A percentile compares a stretch with the other conserved stretches of the same genome.
Evolutionary conservation across 2,888 invertebrate genomes (phyloP).

Genomic region (Eupithecia dodoneata): DNA sequence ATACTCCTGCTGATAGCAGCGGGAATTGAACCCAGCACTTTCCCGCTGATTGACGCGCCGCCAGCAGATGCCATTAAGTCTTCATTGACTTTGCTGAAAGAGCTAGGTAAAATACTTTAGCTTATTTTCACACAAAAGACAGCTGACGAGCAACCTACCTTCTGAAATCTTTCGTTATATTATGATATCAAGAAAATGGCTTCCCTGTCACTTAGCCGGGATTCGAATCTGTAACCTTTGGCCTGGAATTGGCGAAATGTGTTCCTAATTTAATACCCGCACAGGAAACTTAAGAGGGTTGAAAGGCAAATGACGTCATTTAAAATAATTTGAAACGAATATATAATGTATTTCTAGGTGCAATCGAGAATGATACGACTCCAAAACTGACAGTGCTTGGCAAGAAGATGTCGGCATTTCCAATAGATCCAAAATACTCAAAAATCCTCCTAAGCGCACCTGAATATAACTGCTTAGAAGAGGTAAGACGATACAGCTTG

Average conservation of each 20-base stretch:
- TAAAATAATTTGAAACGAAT: not conserved
- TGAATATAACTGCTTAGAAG: slow-evolving; percentile 90
- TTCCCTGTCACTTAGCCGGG: too few species aligned
- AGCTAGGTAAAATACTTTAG: slow-evolving; percentile 76
- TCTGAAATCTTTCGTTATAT: not conserved
- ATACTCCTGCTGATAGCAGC: slow-evolving; percentile 93
- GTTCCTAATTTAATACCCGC: not conserved
- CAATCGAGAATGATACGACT: slow-evolving; percentile 84
- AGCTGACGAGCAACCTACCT: not conserved
- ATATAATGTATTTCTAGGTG: slow-evolving; percentile 69
- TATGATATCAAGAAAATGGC: not conserved
- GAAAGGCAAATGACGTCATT: not conserved
- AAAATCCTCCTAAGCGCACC: slow-evolving; percentile 91
- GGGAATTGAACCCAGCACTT: slow-evolving; percentile 91
- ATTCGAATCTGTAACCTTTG: too few species aligned
- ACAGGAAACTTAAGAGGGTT: not conserved
- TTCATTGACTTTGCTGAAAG: slow-evolving; percentile 86
- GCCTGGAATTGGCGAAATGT: too few species aligned
- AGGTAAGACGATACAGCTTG: slow-evolving; percentile 68
- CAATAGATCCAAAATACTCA: slow-evolving; percentile 95
- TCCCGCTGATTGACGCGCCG: slow-evolving; percentile 96
- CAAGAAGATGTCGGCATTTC: slow-evolving; percentile 94
- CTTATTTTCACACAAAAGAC: not conserved
- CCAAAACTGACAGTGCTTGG: slow-evolving; percentile 91
- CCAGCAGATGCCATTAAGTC: slow-evolving; percentile 87